A percentile compares a stretch with the other conserved stretches of the same genome.
phyloP scores from a whole-genome alignment of 2,113 vertebrate genomes.

The Python bivittatus region DNA sequence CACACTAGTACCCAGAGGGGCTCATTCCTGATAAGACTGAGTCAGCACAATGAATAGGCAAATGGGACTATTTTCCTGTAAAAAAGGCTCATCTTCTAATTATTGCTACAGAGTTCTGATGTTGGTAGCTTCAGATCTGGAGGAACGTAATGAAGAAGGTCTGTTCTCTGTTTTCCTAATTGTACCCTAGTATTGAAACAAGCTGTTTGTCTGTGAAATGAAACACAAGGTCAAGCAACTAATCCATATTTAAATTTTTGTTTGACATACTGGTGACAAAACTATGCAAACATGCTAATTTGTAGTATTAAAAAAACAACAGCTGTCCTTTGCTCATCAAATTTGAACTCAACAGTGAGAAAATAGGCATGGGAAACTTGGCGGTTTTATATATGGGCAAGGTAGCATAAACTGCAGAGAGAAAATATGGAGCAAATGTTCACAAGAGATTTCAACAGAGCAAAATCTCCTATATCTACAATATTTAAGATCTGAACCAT shows the following conservation, averaged over 20 bases:
- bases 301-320: constrained; percentile 4
- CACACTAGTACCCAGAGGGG: background rate
- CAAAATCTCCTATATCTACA: constrained; percentile 41
- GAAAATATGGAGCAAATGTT: constrained; percentile 38
- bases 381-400: constrained; percentile 60
- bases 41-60: background rate
- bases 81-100: background rate
- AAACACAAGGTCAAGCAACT: constrained; percentile 30
- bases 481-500: background rate
- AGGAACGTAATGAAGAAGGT: constrained; percentile 22
- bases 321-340: constrained; percentile 53
- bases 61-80: background rate
- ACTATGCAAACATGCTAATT: constrained; percentile 69
- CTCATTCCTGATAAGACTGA: background rate
- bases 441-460: constrained; percentile 42
- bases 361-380: constrained; percentile 44
- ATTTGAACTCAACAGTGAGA: constrained; percentile 55
- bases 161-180: background rate
- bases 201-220: constrained; percentile 34
- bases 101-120: background rate
- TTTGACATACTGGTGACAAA: constrained; percentile 55
- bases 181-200: background rate
- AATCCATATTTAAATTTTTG: constrained; percentile 57
- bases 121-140: constrained; percentile 7
- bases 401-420: constrained; percentile 59